phyloP scores from a whole-genome alignment of 2,888 invertebrate genomes.

The Mythimna lalbum region DNA sequence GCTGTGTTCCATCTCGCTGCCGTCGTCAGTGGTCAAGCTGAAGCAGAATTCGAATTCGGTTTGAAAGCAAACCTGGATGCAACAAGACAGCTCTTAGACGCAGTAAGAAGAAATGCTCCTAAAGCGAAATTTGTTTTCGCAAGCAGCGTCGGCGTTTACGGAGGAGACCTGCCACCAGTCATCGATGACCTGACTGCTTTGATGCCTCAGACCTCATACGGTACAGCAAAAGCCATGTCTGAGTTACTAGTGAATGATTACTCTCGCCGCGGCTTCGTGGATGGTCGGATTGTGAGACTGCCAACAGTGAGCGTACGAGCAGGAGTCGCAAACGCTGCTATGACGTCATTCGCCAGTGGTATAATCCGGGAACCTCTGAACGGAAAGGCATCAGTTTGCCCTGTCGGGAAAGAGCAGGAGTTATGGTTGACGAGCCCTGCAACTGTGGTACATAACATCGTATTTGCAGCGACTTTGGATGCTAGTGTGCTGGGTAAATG shows the following conservation, averaged over 20 bases:
- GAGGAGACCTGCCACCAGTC: constrained; percentile 75
- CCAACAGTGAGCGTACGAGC: constrained; percentile 84
- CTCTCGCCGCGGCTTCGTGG: constrained; percentile 80
- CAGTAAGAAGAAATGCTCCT: constrained; percentile 71
- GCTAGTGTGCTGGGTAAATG: constrained; percentile 69
- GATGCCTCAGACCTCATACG: constrained; percentile 83
- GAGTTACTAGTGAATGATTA: constrained; percentile 84
- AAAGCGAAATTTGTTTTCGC: constrained; percentile 76
- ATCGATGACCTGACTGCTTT: constrained; percentile 77
- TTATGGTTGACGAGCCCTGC: constrained; percentile 81
- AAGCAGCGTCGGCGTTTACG: constrained; percentile 81
- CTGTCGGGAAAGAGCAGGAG: constrained; percentile 75
- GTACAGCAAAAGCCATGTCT: constrained; percentile 82
- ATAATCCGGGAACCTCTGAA: constrained; percentile 83
- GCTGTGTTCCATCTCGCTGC: constrained; percentile 84
- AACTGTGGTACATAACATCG: constrained; percentile 76
- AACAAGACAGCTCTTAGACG: constrained; percentile 80
- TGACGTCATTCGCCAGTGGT: constrained; percentile 85
- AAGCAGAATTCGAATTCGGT: constrained; percentile 82
- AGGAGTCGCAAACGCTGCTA: constrained; percentile 81
- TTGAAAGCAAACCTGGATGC: constrained; percentile 82
- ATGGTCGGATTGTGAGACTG: constrained; percentile 79
- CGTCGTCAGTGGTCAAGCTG: constrained; percentile 84
- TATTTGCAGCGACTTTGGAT: constrained; percentile 74
- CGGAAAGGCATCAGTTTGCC: constrained; percentile 72